Evolutionary conservation across 2,888 invertebrate genomes (phyloP), one percentile per base, ranked within the genome.

Genomic region (Syrista parreyssii): DNA sequence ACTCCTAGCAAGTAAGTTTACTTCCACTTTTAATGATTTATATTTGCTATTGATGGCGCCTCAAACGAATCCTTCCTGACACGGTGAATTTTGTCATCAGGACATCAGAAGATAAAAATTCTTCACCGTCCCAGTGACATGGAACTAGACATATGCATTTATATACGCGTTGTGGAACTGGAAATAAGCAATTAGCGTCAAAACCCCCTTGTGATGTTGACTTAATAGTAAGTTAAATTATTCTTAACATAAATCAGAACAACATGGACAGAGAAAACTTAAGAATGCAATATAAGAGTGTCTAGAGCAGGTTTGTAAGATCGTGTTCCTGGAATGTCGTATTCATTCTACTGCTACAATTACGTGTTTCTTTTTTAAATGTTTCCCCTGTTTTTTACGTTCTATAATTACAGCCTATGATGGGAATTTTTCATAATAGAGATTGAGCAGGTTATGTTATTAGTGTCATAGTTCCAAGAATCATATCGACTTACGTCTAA

Each of bases 1-100:
- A 84, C 77, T 78, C 81, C 84, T 36, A 86, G 83, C 79, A 88
- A 86, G 89, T 89, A 84, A 88, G 87, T n/a, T n/a, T 55, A 23
- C 23, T 23, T 55, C 2, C 2, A 55, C 6, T 55, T 23, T 55
- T 15, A 34, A 34, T 34, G 3, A 55, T 55, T 55, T 23, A 55
- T 55, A 55, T 55, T 23, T 23, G 55, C 1, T 6, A 23, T 55
- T 55, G 2, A 9, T 55, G 0, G 23, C 23, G 2, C 9, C 55
- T 0, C 23, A 9, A 55, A 55, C 23, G 55, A 23, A 55, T 55
- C 15, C 9, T 23, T 55, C 9, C 1, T 55, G 55, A 55, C 55
- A 9, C 1, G 15, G 9, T 9, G 23, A 23, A 55, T 2, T 9
- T 55, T 55, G 23, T 55, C 23, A 15, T 23, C 9, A 55, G 55